Evolutionary conservation across 2,797 vertebrate genomes (phyloP).

Genomic region (Fringilla coelebs): DNA sequence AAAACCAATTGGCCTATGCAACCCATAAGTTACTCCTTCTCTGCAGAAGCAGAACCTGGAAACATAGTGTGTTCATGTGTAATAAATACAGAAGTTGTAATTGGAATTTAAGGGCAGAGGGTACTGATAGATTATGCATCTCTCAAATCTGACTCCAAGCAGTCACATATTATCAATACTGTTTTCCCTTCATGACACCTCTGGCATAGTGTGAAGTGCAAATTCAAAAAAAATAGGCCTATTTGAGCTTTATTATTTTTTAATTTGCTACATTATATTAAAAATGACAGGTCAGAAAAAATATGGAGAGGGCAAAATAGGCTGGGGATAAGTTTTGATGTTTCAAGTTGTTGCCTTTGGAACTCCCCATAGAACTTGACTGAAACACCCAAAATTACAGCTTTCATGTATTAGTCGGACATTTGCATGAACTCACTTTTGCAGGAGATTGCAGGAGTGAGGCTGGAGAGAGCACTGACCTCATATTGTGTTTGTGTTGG

Average conservation of each 20-base stretch:
- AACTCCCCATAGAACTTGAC: not conserved
- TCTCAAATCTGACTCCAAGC: not conserved
- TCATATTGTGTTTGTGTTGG: not conserved
- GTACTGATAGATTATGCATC: not conserved
- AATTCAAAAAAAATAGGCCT: not conserved
- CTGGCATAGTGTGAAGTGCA: not conserved
- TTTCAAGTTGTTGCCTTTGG: not conserved
- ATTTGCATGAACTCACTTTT: not conserved
- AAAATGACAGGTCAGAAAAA: not conserved
- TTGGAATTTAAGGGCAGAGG: not conserved
- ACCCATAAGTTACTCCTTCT: not conserved
- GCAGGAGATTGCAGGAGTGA: not conserved
- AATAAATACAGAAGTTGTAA: not conserved
- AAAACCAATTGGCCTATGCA: not conserved
- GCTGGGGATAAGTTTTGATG: not conserved
- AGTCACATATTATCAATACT: not conserved
- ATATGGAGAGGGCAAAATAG: fast-evolving
- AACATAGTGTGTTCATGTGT: not conserved
- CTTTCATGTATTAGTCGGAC: not conserved
- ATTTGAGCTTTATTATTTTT: not conserved
- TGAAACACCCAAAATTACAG: not conserved
- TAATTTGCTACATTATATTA: not conserved
- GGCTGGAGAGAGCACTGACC: not conserved
- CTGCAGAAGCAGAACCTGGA: not conserved
- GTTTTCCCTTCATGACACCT: not conserved